Evolutionary conservation across 2,797 vertebrate genomes (phyloP), one percentile per base, ranked within the genome.

Genomic region (Geotrypetes seraphini): DNA sequence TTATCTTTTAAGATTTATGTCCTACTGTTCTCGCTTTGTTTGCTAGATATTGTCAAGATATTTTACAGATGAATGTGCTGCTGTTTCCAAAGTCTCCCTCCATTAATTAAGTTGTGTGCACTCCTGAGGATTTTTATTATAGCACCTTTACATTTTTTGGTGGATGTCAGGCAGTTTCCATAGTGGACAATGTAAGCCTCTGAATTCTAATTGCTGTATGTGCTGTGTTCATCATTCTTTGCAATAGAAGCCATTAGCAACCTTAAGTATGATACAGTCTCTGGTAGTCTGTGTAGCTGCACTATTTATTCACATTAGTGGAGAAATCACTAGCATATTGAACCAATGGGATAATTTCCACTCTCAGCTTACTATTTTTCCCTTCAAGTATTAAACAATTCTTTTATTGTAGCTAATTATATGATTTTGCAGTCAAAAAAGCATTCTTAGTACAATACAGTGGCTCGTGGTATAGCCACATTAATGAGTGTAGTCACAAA

Each of bases 101-200:
- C 39, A 64, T 65, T 60, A 62, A 62, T 54, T 58, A 60, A 47
- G 43, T 54, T 51, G 43, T 53, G 29, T 14, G 31, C 22, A 31
- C 17, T 52, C 42, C 43, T 46, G 51, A 40, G 37, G 51, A 56
- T 56, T 56, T 43, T 42, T 53, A 58, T 16, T 3, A 54, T 58
- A n/a, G 48, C 55, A 60, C 36, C 43, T 58, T 41, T 58, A 60
- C 58, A 54, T 37, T 26, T 48, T n/a, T 63, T 54, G 48, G 47
- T 50, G 12, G 60, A 36, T 52, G 47, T 53, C 1, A 20, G 61
- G 38, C 48, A 50, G 38, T 47, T 61, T 66, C 50, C 35, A 47
- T 63, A 53, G 50, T 48, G 61, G 43, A 60, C 55, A 53, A 57
- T 40, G 55, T 62, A 47, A 43, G 34, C 21, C 58, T 57, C 48